Conservation (phyloP, 1,140 invertebrate species). For the Halictus rubicundus region DNA sequence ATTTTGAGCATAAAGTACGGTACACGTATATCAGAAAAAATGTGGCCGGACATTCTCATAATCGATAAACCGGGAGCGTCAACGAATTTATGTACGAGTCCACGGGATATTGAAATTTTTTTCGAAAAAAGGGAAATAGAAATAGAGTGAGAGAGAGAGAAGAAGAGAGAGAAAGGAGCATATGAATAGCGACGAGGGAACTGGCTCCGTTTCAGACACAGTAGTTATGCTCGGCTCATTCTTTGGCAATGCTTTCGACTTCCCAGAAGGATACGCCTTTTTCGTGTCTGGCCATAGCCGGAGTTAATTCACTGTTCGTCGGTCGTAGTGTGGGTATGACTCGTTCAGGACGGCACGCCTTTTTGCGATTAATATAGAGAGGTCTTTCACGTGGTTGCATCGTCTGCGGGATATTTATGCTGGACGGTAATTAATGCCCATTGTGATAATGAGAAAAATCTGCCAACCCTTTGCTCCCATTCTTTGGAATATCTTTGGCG, state of each 20-base stretch:
- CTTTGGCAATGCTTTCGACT: constrained; percentile 57
- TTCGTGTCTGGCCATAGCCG: constrained; percentile 54
- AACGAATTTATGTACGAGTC: not conserved
- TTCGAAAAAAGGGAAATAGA: not conserved
- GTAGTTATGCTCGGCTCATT: constrained; percentile 45
- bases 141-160: too few relatives aligned
- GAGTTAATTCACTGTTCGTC: constrained; percentile 61
- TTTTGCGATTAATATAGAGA: constrained; percentile 56
- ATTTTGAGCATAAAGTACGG: too few relatives aligned
- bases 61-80: not conserved
- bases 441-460: not conserved
- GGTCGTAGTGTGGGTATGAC: constrained; percentile 24
- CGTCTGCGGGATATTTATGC: constrained; percentile 5
- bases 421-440: not conserved
- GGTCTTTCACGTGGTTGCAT: constrained; percentile 14
- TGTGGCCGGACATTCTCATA: not conserved
- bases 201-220: constrained; percentile 59
- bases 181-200: constrained; percentile 27
- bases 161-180: not conserved
- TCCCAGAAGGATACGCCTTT: constrained; percentile 57
- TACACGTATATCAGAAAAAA: not conserved
- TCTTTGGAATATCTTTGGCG: not conserved
- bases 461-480: not conserved
- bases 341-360: constrained; percentile 42
- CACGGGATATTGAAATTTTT: not conserved